These are phyloP conservation scores for Pituophis catenifer DNA, from an alignment of 2,113 vertebrate genomes.

Conservation along the genomic window DNA sequence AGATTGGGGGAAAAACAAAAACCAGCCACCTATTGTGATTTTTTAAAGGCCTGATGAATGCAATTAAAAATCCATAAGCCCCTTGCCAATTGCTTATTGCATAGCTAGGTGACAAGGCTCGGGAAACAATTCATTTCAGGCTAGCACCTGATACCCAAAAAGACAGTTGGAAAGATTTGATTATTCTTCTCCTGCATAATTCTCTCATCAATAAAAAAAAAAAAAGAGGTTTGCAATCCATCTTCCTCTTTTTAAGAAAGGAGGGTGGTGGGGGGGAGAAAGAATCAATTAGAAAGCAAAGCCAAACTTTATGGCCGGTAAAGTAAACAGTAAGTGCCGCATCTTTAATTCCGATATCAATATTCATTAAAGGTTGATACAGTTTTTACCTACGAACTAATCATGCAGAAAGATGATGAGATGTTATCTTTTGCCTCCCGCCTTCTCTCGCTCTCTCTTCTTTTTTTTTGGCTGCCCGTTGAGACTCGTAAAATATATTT, in stretches of 20 bases:
- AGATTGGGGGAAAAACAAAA: not conserved
- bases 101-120: not conserved
- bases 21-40: conserved; percentile 19
- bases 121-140: conserved; percentile 42
- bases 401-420: conserved; percentile 17
- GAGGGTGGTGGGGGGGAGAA: not conserved
- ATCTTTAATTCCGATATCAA: conserved; percentile 53
- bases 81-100: conserved; percentile 24
- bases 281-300: conserved; percentile 37
- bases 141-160: conserved; percentile 3
- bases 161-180: conserved; percentile 41
- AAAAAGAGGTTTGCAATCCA: conserved; percentile 21
- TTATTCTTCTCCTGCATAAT: conserved; percentile 36
- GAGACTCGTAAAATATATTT: conserved; percentile 16
- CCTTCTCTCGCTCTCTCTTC: no score
- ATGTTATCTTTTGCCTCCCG: not conserved
- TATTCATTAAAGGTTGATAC: conserved; percentile 54
- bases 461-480: not conserved
- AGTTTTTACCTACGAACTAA: conserved; percentile 31
- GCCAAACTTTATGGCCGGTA: not conserved
- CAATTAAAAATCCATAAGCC: conserved; percentile 51
- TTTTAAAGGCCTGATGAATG: conserved; percentile 41
- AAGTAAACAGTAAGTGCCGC: conserved; percentile 30
- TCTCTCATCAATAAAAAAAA: conserved; percentile 36
- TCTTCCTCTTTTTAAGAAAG: conserved; percentile 32